Conservation (phyloP, 2,797 vertebrate genomes). For the Orestias chungarensis region DNA sequence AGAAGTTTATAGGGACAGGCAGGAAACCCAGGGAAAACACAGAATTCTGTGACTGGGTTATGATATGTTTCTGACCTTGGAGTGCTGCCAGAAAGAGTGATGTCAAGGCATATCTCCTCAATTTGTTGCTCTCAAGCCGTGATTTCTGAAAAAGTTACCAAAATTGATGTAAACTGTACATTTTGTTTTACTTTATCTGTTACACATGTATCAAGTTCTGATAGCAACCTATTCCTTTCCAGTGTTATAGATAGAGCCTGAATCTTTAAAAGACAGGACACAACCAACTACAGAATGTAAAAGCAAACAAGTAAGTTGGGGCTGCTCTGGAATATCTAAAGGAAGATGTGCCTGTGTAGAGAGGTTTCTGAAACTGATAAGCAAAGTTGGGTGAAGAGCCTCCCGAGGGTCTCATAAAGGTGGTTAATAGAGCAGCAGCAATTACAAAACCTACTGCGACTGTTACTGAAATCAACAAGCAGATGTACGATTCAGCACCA, state of each 20-base stretch:
- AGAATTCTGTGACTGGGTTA: neutral
- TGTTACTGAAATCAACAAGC: too few species aligned
- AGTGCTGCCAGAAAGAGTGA: neutral
- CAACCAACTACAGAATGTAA: neutral
- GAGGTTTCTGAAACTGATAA: too few species aligned
- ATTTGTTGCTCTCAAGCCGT: neutral
- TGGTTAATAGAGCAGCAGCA: too few species aligned
- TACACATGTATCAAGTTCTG: neutral
- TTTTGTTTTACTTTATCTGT: neutral
- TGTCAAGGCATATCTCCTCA: neutral
- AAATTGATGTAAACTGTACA: neutral
- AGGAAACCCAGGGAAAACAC: neutral
- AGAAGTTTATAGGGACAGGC: neutral
- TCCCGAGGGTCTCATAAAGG: too few species aligned
- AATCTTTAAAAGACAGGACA: neutral
- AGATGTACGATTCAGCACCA: too few species aligned
- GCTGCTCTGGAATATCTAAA: too few species aligned
- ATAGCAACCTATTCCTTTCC: neutral
- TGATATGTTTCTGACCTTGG: neutral
- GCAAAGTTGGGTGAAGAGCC: too few species aligned
- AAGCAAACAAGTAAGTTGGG: neutral
- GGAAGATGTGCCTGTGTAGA: too few species aligned
- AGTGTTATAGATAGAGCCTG: neutral
- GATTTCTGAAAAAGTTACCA: neutral
- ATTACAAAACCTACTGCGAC: too few species aligned